phyloP scores from a whole-genome alignment of 2,888 invertebrate species.

The Scaptomyza caliginosa region DNA sequence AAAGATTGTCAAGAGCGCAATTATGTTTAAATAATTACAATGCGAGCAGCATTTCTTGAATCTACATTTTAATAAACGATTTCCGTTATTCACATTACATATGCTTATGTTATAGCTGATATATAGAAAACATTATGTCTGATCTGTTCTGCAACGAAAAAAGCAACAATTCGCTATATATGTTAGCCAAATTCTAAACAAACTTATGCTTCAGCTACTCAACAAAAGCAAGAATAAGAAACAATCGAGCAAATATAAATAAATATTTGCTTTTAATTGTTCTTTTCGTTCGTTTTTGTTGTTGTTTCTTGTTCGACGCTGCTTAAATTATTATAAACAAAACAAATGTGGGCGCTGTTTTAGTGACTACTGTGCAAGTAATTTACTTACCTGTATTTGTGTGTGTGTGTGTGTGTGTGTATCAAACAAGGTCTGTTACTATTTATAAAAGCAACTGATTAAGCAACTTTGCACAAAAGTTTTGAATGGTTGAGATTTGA shows the following conservation, averaged over 20 bases:
- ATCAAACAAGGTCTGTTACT: slow-evolving; percentile 19
- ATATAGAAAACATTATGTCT: not conserved
- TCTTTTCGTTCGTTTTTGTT: slow-evolving; percentile 14
- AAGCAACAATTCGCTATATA: slow-evolving; percentile 3
- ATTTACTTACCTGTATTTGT: slow-evolving; percentile 28
- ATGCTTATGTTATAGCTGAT: not conserved
- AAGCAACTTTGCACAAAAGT: slow-evolving; percentile 29
- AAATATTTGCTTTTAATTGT: slow-evolving; percentile 44
- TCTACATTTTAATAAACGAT: slow-evolving; percentile 21
- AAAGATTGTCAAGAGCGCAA: slow-evolving; percentile 43
- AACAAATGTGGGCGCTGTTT: slow-evolving; percentile 59
- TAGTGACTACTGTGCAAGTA: slow-evolving; percentile 69
- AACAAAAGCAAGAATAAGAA: slow-evolving; percentile 3
- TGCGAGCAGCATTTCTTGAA: slow-evolving; percentile 6
- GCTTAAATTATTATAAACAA: slow-evolving; percentile 75
- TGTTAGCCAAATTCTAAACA: slow-evolving; percentile 33
- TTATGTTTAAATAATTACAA: slow-evolving; percentile 69
- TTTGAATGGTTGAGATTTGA: slow-evolving; percentile 14
- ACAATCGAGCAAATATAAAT: slow-evolving; percentile 22
- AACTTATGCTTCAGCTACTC: slow-evolving; percentile 17
- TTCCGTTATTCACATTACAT: slow-evolving; percentile 27
- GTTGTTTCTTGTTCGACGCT: slow-evolving; percentile 47
- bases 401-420: not conserved
- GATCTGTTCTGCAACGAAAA: slow-evolving; percentile 9
- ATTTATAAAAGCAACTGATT: slow-evolving; percentile 47